Conservation (phyloP, 1,140 invertebrate genomes). For the Epicauta chinensis region DNA sequence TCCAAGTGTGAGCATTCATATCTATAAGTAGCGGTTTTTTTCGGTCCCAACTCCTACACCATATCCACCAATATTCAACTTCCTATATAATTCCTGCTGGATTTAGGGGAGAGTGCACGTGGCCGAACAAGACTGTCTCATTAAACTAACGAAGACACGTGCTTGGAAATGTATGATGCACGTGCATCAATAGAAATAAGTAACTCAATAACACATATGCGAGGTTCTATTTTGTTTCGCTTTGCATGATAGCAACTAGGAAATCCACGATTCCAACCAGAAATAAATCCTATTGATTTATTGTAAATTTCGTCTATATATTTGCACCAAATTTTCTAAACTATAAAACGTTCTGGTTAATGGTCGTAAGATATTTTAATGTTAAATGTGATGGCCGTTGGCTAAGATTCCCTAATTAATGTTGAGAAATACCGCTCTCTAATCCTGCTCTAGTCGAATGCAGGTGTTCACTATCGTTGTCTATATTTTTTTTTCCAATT, state of each 20-base stretch:
- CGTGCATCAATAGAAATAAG: slow-evolving; percentile 24
- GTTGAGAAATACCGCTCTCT: slow-evolving; percentile 17
- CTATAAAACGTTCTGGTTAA: no score
- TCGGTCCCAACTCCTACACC: slow-evolving; percentile 1
- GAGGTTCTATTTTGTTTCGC: no score
- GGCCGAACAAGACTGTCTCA: slow-evolving; percentile 27
- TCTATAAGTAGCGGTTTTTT: slow-evolving; percentile 7
- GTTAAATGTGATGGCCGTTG: neutral
- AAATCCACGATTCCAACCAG: no score
- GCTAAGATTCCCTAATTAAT: slow-evolving; percentile 14
- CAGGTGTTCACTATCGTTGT: slow-evolving; percentile 8
- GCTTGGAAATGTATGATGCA: slow-evolving; percentile 20
- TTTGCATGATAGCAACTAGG: no score
- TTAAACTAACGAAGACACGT: slow-evolving; percentile 32
- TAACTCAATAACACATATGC: slow-evolving; percentile 22
- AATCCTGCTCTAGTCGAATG: slow-evolving; percentile 7
- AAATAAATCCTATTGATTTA: no score
- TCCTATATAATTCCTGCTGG: slow-evolving; percentile 15
- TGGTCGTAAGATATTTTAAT: no score
- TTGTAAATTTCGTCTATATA: no score
- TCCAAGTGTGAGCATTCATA: no score
- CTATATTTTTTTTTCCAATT: slow-evolving; percentile 7
- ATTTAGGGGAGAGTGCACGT: slow-evolving; percentile 22
- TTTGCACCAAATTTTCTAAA: no score
- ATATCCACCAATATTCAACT: neutral